Conservation (phyloP, 2,888 invertebrate genomes). For the Hypomecis punctinalis region DNA sequence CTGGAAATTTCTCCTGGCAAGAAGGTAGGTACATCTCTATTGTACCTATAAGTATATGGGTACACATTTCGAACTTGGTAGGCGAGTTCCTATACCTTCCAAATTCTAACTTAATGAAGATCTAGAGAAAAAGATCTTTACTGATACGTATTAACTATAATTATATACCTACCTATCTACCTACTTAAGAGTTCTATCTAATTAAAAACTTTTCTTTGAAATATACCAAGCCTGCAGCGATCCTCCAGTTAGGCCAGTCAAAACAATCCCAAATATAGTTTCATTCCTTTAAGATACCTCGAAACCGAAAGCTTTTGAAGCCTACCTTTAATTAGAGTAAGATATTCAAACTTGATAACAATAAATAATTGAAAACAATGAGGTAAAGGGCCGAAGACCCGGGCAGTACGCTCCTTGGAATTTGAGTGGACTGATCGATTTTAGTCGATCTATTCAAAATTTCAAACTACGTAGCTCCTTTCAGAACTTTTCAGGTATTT, state of each 20-base stretch:
- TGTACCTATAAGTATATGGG: no score
- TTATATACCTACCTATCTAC: no score
- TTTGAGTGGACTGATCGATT: constrained; percentile 25
- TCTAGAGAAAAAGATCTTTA: no score
- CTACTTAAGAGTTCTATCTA: neutral
- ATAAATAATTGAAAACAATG: constrained; percentile 37
- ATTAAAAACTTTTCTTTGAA: neutral
- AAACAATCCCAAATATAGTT: constrained; percentile 8
- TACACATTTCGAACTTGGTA: no score
- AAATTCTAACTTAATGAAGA: no score
- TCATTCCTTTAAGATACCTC: constrained; percentile 21
- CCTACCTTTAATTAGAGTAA: constrained; percentile 31
- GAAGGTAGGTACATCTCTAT: no score
- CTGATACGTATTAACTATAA: no score
- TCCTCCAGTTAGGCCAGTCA: neutral
- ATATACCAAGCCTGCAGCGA: no score
- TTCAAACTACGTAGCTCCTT: neutral
- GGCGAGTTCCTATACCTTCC: no score
- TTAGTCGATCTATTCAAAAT: constrained; percentile 13
- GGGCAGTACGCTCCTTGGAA: constrained; percentile 21
- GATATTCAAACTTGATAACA: constrained; percentile 39
- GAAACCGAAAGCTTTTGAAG: constrained; percentile 9
- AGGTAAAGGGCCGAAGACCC: constrained; percentile 22
- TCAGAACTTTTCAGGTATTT: neutral
- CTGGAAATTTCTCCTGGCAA: no score